Percentiles rank a stretch among this genome's conserved stretches.
Evolutionary conservation across 2,888 invertebrate species (phyloP).

Genomic region (Eumerus sabulonum): DNA sequence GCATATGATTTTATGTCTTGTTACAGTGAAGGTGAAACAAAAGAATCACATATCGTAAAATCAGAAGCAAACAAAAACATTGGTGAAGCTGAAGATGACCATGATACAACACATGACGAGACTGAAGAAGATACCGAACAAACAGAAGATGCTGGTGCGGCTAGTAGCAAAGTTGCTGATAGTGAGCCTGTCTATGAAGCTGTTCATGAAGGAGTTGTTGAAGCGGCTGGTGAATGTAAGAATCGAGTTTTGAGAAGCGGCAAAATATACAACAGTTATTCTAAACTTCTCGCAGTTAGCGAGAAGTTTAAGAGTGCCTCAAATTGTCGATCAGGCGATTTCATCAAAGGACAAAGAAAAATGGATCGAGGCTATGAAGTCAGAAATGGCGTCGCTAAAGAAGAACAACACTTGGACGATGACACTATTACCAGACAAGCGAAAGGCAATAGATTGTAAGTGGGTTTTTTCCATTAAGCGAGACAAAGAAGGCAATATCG

Average conservation of each 20-base stretch:
- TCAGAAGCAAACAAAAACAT: slow-evolving; percentile 5
- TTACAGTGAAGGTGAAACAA: slow-evolving; percentile 4
- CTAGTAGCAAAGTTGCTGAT: no score
- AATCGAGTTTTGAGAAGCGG: slow-evolving; percentile 27
- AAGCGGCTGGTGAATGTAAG: no score
- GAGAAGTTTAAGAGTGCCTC: slow-evolving; percentile 5
- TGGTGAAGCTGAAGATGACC: slow-evolving; percentile 15
- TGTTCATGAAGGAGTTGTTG: no score
- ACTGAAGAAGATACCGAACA: slow-evolving; percentile 9
- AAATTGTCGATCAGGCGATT: slow-evolving; percentile 37
- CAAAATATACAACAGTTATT: slow-evolving; percentile 19
- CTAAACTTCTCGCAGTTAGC: slow-evolving; percentile 24
- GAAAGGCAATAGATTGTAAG: slow-evolving; percentile 28
- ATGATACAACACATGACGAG: slow-evolving; percentile 5
- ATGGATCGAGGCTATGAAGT: slow-evolving; percentile 37
- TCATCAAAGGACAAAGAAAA: slow-evolving; percentile 31
- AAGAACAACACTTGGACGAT: slow-evolving; percentile 36
- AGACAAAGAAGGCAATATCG: slow-evolving; percentile 20
- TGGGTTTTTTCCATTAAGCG: slow-evolving; percentile 38
- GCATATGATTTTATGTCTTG: slow-evolving; percentile 1
- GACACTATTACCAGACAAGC: slow-evolving; percentile 34
- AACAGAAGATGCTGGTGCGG: background rate
- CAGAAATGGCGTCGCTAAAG: slow-evolving; percentile 34
- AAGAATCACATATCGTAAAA: background rate
- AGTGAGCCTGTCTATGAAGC: no score